Base-by-base conservation (phyloP, 2,888 invertebrate species). In the Protula sp. region DNA sequence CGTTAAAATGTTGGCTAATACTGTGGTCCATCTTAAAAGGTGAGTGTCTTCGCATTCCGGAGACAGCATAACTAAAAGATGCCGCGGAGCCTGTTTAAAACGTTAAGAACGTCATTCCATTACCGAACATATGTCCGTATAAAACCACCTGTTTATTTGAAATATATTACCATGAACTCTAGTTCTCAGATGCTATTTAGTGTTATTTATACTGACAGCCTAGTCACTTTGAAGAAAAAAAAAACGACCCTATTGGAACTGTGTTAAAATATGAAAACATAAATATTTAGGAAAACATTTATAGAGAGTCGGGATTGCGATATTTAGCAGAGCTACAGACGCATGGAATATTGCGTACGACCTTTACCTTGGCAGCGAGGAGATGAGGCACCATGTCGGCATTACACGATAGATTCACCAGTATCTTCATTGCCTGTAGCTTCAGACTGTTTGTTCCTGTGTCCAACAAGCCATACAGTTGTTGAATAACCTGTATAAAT, bases 341-440 rank as follows among this genome's bases (percentile, higher is more conserved):
- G 38, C 38, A 38, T 38, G 9, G 19, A 38, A 38, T 14, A 5
- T 2, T n/a, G 55, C 55, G 19, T n/a, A 38, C 26, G 26, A 38
- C 9, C 55, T 63, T 66, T 74, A 85, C 86, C 83, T 85, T 84
- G 48, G 85, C 84, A 61, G 85, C 85, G 54, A 86, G 75, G 45
- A 86, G 77, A 69, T 84, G 83, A 4, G 85, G 85, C 52, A 86
- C 83, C 82, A 86, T 83, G 62, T 84, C 84, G 63, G 83, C 80
- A 74, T 86, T 86, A 63, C 85, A 84, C 9, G 85, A 85, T 3
- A 86, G 75, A 73, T 86, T 86, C 57, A 86, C 85, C 48, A 86
- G 80, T 30, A 86, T 79, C 68, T 85, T 84, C 26, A 85, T 76
- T 1, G 85, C 81, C 69, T 85, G 85, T 24, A 85, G 74, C 64